Base-by-base conservation (phyloP, 2,888 invertebrate genomes). In the Metellina segmentata region DNA sequence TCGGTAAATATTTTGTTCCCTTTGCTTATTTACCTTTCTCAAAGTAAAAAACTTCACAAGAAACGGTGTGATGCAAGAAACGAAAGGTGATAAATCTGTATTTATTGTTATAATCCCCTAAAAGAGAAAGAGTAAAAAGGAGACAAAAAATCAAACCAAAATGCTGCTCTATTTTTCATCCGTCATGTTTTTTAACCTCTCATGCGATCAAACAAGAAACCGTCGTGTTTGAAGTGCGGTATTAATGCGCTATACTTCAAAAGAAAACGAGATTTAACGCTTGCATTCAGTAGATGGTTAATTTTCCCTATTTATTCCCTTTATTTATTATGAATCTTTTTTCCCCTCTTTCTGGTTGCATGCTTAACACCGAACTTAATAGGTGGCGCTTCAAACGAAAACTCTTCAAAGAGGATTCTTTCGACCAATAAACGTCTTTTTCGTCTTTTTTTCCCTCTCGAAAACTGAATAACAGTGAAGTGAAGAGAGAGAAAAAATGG, bases 361-460 rank as follows among this genome's bases (percentile, higher is more conserved):
- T 51, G 79, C 78, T 91, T 81, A 86, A 74, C 75, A 77, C 81
- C 75, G n/a, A 61, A 34, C 77, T 90, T 91, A 91, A 91, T 91
- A 91, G 87, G 91, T 78, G 82, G 82, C 91, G 91, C 87, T 83
- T 71, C 90, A 85, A 85, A 85, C 74, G 90, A 81, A 82, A 87
- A 83, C 70, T 81, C 87, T 87, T 82, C 82, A 91, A 83, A 70
- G 72, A 77, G 83, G 87, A 87, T 83, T 87, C 86, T 91, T 87
- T 91, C 78, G 78, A 87, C 91, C 91, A 91, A 91, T 91, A 91
- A 91, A 91, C 91, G 91, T 91, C 91, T 81, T 86, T 85, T 90
- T 90, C 85, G 19, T 70, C 49, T 78, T 81, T 89, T n/a, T 82
- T 82, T 88, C 70, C 81, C 19, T 89, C 77, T 70, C 19, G 71